Evolutionary conservation across 30 jellyfish, hydroid and myxozoan genomes (phyloP).

Genomic region (Aurelia coerulea): DNA sequence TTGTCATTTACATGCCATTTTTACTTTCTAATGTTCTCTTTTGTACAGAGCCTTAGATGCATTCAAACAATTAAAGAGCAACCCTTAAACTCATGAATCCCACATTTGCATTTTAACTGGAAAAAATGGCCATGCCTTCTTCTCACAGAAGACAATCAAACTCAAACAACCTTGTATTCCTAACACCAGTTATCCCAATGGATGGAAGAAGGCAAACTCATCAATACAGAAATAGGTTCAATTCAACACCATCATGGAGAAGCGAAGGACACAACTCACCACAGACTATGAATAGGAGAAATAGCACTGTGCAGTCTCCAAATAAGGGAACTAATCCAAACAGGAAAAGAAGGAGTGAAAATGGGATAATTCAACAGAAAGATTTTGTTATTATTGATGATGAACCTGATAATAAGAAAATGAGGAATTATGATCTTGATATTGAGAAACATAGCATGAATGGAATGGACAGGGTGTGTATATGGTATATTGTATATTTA

Average conservation of each 20-base stretch:
- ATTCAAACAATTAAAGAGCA: too few species aligned
- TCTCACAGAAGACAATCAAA: constrained; percentile 24
- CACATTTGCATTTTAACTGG: too few species aligned
- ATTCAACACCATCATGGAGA: constrained; percentile 16
- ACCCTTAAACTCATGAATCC: too few species aligned
- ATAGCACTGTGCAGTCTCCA: neutral
- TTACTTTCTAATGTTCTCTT: too few species aligned
- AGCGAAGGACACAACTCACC: neutral
- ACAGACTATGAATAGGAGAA: neutral
- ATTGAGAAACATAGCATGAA: too few species aligned
- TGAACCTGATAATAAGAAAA: constrained; percentile 50
- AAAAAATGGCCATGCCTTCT: constrained; percentile 19
- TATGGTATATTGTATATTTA: neutral
- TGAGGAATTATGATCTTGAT: neutral
- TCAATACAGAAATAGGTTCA: constrained; percentile 11
- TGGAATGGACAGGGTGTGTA: constrained; percentile 22
- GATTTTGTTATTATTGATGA: constrained; percentile 22
- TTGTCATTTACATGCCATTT: too few species aligned
- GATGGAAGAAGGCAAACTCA: neutral
- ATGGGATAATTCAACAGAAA: neutral
- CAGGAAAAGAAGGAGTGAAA: constrained; percentile 46
- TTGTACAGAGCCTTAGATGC: too few species aligned
- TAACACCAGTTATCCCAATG: constrained; percentile 23
- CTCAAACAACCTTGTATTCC: constrained; percentile 20
- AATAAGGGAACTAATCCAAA: neutral